phyloP scores from a whole-genome alignment of 2,797 vertebrate species.

The Lagodon rhomboides region DNA sequence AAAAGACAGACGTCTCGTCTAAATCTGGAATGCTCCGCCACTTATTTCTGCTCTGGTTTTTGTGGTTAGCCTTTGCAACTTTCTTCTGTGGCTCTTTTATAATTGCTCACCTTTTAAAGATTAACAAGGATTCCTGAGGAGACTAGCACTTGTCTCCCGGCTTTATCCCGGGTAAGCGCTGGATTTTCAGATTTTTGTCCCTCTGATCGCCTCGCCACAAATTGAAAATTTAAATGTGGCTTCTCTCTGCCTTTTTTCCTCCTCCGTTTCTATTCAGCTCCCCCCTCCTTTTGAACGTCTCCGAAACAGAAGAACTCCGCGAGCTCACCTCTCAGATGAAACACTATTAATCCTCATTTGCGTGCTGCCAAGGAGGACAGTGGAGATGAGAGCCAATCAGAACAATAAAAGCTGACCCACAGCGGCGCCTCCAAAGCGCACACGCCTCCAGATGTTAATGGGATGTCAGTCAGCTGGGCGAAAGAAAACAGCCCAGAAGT shows the following conservation, averaged over 20 bases:
- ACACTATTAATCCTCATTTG: slow-evolving; percentile 76
- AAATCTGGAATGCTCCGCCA: slow-evolving; percentile 76
- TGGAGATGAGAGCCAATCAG: slow-evolving; percentile 65
- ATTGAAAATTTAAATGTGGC: slow-evolving; percentile 25
- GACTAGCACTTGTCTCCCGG: slow-evolving; percentile 57
- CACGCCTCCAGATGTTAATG: slow-evolving; percentile 72
- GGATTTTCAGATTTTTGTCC: slow-evolving; percentile 37
- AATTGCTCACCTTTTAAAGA: slow-evolving; percentile 73
- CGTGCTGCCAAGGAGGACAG: slow-evolving; percentile 55
- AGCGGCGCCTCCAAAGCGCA: slow-evolving; percentile 35
- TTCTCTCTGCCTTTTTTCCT: slow-evolving; percentile 1
- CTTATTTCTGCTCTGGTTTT: slow-evolving; percentile 72
- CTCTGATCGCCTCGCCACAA: slow-evolving; percentile 40
- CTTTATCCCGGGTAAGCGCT: slow-evolving; percentile 48
- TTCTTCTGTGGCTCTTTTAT: slow-evolving; percentile 64
- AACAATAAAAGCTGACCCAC: slow-evolving; percentile 70
- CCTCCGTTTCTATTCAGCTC: neutral
- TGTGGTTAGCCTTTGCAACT: slow-evolving; percentile 71
- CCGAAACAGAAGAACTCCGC: slow-evolving; percentile 47
- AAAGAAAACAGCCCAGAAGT: slow-evolving; percentile 58
- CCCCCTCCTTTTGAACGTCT: slow-evolving; percentile 21
- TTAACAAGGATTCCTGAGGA: slow-evolving; percentile 66
- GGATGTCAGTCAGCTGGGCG: slow-evolving; percentile 70
- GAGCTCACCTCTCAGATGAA: slow-evolving; percentile 56
- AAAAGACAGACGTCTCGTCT: slow-evolving; percentile 82